These are phyloP conservation scores for Drosophila persimilis DNA, from an alignment of 1,140 invertebrate species.

Conservation along the genomic window DNA sequence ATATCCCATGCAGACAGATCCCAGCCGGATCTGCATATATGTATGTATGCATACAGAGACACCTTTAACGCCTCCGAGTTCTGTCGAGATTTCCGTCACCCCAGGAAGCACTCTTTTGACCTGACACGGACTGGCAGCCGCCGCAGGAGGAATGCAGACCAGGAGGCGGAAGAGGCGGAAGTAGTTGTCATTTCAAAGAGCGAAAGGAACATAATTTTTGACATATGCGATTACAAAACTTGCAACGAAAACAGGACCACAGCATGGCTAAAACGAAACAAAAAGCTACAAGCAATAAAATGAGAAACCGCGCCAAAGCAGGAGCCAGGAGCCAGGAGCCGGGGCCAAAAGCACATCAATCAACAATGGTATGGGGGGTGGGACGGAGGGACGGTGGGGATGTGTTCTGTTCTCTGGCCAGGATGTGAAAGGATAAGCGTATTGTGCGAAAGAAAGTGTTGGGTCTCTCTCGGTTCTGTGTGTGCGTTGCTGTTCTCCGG, in stretches of 20 bases:
- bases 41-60: slow-evolving; percentile 15
- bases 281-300: slow-evolving; percentile 73
- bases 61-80: slow-evolving; percentile 33
- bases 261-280: slow-evolving; percentile 58
- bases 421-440: slow-evolving; percentile 61
- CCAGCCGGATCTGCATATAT: slow-evolving; percentile 4
- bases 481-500: slow-evolving; percentile 34
- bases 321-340: background rate
- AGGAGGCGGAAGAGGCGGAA: slow-evolving; percentile 27
- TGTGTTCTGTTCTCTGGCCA: background rate
- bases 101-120: slow-evolving; percentile 17
- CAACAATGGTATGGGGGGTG: slow-evolving; percentile 45
- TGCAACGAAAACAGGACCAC: slow-evolving; percentile 32
- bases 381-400: background rate
- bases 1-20: slow-evolving; percentile 64
- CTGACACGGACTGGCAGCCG: slow-evolving; percentile 37
- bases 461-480: slow-evolving; percentile 1
- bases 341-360: slow-evolving; percentile 73
- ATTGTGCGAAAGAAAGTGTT: slow-evolving; percentile 61
- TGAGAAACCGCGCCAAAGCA: slow-evolving; percentile 62
- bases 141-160: too few relatives aligned
- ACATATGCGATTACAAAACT: slow-evolving; percentile 74
- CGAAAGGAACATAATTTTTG: slow-evolving; percentile 74
- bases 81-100: slow-evolving; percentile 41
- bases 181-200: slow-evolving; percentile 61